Percentiles rank a stretch among this genome's conserved stretches.
phyloP scores from a whole-genome alignment of 1,140 invertebrate species.

The Euwallacea similis region DNA sequence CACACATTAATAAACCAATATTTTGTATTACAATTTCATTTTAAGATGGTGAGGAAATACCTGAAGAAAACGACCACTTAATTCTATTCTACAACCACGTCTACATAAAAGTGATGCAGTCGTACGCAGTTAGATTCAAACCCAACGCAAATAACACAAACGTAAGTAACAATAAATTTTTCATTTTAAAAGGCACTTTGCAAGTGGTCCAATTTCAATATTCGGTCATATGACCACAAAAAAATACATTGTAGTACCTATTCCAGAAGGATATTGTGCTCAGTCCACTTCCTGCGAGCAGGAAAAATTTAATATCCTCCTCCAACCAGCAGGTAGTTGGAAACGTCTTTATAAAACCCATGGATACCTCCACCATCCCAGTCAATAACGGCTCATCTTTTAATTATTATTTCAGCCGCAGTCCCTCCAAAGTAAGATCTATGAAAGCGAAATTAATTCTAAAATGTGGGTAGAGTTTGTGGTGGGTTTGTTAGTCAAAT shows the following conservation, averaged over 20 bases:
- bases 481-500: neutral
- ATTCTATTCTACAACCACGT: slow-evolving; percentile 94
- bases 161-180: slow-evolving; percentile 23
- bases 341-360: slow-evolving; percentile 66
- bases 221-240: no score
- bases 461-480: no score
- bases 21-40: slow-evolving; percentile 6
- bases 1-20: no score
- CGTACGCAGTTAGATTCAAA: slow-evolving; percentile 74
- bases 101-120: slow-evolving; percentile 80
- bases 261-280: slow-evolving; percentile 58
- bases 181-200: neutral
- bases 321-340: slow-evolving; percentile 52
- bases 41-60: slow-evolving; percentile 34
- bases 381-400: slow-evolving; percentile 61
- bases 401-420: slow-evolving; percentile 85
- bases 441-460: neutral
- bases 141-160: slow-evolving; percentile 49
- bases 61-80: slow-evolving; percentile 74
- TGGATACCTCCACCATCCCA: slow-evolving; percentile 53
- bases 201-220: no score
- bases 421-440: slow-evolving; percentile 80
- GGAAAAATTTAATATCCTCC: slow-evolving; percentile 42
- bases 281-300: slow-evolving; percentile 72
- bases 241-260: no score